Conservation (phyloP, 2,888 invertebrate species). For the Operophtera brumata region DNA sequence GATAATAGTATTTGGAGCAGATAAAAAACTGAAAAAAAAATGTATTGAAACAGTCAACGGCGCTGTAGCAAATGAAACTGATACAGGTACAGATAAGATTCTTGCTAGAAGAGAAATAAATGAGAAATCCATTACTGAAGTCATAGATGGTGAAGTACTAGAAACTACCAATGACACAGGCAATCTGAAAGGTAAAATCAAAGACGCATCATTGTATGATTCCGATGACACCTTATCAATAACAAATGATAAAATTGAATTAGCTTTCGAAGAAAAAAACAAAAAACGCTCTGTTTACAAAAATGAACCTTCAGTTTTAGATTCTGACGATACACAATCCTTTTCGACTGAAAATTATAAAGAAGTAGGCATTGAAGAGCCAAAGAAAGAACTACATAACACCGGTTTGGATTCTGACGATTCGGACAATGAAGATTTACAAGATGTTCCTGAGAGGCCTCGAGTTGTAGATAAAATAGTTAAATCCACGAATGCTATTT, state of each 20-base stretch:
- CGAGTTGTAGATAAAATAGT: neutral
- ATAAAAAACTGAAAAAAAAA: neutral
- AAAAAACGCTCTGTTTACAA: neutral
- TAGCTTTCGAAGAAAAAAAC: neutral
- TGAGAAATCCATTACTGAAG: neutral
- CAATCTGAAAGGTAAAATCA: constrained; percentile 3
- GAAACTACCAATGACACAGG: neutral
- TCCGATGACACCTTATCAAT: constrained; percentile 15
- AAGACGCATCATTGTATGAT: constrained; percentile 6
- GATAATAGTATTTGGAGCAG: neutral
- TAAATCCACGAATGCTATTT: neutral
- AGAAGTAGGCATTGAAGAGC: neutral
- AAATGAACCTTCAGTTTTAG: constrained; percentile 3
- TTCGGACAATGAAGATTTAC: neutral
- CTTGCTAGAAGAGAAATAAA: neutral
- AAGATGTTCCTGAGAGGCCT: neutral
- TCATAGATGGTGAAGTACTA: neutral
- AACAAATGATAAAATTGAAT: neutral
- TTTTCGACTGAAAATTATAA: constrained; percentile 1
- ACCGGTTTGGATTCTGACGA: constrained; percentile 9
- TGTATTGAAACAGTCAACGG: neutral
- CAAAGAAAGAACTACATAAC: neutral
- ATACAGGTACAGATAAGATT: neutral
- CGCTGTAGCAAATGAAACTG: neutral
- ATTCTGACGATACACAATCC: constrained; percentile 19